These are phyloP conservation scores for Oligia fasciuncula DNA, from an alignment of 2,888 invertebrate species.

Conservation along the genomic window DNA sequence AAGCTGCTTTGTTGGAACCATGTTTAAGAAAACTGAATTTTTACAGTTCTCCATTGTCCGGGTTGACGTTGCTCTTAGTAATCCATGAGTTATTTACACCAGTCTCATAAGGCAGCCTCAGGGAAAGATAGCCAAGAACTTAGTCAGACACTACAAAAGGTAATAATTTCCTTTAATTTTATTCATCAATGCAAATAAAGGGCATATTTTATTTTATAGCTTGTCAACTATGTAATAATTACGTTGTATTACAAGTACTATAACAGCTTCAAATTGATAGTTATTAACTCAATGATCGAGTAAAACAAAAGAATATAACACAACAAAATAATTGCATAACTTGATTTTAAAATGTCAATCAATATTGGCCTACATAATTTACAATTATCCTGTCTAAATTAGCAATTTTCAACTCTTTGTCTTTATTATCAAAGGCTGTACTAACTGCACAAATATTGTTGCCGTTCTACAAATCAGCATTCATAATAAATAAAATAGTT, in stretches of 20 bases:
- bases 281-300: constrained; percentile 26
- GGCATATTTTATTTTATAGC: not conserved
- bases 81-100: no score
- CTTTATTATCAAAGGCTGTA: constrained; percentile 63
- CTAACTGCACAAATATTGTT: constrained; percentile 62
- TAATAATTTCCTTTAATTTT: not conserved
- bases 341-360: constrained; percentile 76
- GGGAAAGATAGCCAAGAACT: not conserved
- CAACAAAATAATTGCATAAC: constrained; percentile 64
- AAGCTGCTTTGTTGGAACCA: not conserved
- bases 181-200: not conserved
- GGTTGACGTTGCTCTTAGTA: not conserved
- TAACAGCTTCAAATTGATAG: constrained; percentile 24
- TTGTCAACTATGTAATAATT: not conserved
- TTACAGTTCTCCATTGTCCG: not conserved
- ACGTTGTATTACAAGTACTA: constrained; percentile 2
- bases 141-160: constrained; percentile 4
- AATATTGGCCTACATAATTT: constrained; percentile 66
- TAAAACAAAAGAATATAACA: constrained; percentile 73
- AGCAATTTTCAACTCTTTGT: constrained; percentile 68
- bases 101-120: not conserved
- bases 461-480: constrained; percentile 75
- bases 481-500: constrained; percentile 74
- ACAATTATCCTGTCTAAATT: constrained; percentile 24
- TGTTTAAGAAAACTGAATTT: not conserved